Evolutionary conservation across 2,888 invertebrate genomes (phyloP).

Genomic region (Arrhopalites spinosus): DNA sequence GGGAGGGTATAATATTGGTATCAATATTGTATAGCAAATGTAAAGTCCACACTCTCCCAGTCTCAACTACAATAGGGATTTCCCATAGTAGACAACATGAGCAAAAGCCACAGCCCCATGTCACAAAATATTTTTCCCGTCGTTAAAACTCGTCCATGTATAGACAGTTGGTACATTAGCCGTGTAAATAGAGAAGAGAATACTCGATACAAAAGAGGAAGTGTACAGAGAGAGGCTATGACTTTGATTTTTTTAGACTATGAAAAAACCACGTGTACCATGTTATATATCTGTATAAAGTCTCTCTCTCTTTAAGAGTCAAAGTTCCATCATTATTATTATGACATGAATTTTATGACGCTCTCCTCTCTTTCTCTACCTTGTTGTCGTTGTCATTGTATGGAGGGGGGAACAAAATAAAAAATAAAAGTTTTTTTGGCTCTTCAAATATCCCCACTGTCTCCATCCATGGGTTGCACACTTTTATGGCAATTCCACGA

Average conservation of each 20-base stretch:
- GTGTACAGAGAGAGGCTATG: background rate
- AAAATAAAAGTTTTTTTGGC: too few species aligned
- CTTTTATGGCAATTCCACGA: conserved; percentile 1
- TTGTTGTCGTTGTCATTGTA: too few species aligned
- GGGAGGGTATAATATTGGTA: too few species aligned
- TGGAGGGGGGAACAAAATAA: too few species aligned
- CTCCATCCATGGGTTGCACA: background rate
- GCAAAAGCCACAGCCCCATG: too few species aligned
- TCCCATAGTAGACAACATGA: too few species aligned
- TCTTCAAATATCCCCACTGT: too few species aligned
- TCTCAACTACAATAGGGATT: too few species aligned
- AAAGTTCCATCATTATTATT: conserved; percentile 23
- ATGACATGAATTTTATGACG: conserved; percentile 30
- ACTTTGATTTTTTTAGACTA: too few species aligned
- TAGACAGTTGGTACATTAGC: conserved; percentile 2
- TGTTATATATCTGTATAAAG: conserved; percentile 7
- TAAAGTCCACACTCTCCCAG: too few species aligned
- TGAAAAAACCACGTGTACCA: background rate
- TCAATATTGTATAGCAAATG: too few species aligned
- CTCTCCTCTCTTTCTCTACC: background rate
- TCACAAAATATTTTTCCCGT: too few species aligned
- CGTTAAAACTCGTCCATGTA: background rate
- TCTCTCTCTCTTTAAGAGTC: background rate
- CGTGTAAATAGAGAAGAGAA: background rate
- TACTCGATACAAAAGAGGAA: background rate